Evolutionary conservation across 2,888 invertebrate genomes (phyloP).

Genomic region (Metacarcinus magister): DNA sequence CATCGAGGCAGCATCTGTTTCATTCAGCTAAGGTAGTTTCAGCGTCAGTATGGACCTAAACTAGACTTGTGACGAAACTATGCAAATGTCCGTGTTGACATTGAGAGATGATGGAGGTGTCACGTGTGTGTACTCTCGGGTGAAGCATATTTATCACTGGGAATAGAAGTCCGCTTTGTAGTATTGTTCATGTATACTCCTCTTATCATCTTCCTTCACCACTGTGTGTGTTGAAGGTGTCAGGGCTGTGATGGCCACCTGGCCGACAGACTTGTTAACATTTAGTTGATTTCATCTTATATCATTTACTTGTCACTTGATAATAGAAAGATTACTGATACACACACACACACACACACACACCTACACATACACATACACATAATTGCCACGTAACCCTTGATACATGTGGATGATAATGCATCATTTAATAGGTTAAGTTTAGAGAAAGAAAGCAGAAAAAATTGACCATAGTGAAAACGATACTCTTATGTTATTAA

Average conservation of each 20-base stretch:
- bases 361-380: conserved; percentile 54
- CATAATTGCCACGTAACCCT: conserved; percentile 26
- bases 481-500: conserved; percentile 26
- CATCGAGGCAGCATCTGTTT: background rate
- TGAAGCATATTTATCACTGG: conserved; percentile 54
- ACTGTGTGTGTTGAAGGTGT: conserved; percentile 61
- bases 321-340: background rate
- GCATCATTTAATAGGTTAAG: conserved; percentile 52
- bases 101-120: background rate
- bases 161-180: conserved; percentile 57
- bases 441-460: conserved; percentile 40
- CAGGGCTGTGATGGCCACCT: conserved; percentile 66
- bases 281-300: conserved; percentile 9
- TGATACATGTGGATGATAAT: conserved; percentile 57
- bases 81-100: conserved; percentile 61
- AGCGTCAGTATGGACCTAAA: conserved; percentile 27
- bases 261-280: conserved; percentile 63
- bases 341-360: conserved; percentile 49
- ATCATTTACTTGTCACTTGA: conserved; percentile 8
- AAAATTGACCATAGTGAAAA: conserved; percentile 44
- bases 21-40: background rate
- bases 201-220: conserved; percentile 57
- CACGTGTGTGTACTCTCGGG: conserved; percentile 63
- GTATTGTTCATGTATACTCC: conserved; percentile 67
- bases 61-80: conserved; percentile 62